A percentile compares a stretch with the other conserved stretches of the same genome.
These are phyloP conservation scores for Hyles euphorbiae DNA, from an alignment of 1,140 invertebrate genomes.

Conservation along the genomic window DNA sequence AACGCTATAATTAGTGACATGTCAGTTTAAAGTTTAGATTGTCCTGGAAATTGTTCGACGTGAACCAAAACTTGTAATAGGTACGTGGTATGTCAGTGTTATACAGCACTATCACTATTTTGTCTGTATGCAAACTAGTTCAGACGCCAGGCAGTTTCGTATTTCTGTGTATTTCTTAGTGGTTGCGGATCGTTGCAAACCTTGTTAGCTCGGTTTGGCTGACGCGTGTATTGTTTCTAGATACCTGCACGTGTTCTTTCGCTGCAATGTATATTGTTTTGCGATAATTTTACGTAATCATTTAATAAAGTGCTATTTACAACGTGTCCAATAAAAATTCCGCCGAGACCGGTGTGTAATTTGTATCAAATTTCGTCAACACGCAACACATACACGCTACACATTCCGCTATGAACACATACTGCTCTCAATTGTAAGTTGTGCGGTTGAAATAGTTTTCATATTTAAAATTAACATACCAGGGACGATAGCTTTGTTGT, in stretches of 20 bases:
- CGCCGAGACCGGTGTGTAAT: conserved; percentile 3
- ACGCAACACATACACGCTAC: conserved; percentile 6
- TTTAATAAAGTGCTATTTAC: conserved; percentile 8
- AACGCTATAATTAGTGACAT: conserved; percentile 3
- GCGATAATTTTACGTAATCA: conserved; percentile 3
- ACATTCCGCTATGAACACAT: neutral
- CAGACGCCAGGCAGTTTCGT: too few relatives aligned
- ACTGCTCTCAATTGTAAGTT: conserved; percentile 5
- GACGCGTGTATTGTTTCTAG: too few relatives aligned
- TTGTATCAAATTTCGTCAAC: conserved; percentile 9
- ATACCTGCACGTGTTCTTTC: too few relatives aligned
- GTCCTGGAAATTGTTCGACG: conserved; percentile 5
- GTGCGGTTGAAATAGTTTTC: conserved; percentile 28
- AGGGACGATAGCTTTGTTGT: conserved; percentile 32
- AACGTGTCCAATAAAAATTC: conserved; percentile 7
- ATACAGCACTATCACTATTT: too few relatives aligned
- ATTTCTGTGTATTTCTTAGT: too few relatives aligned
- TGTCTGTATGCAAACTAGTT: too few relatives aligned
- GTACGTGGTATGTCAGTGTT: neutral
- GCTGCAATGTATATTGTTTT: neutral
- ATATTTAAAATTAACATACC: conserved; percentile 35
- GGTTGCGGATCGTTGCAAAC: too few relatives aligned
- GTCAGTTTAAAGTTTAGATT: neutral
- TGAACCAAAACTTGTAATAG: neutral
- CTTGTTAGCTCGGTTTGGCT: too few relatives aligned